These are phyloP conservation scores for Oxystoma pomonae DNA, from an alignment of 2,888 invertebrate species.

Conservation along the genomic window DNA sequence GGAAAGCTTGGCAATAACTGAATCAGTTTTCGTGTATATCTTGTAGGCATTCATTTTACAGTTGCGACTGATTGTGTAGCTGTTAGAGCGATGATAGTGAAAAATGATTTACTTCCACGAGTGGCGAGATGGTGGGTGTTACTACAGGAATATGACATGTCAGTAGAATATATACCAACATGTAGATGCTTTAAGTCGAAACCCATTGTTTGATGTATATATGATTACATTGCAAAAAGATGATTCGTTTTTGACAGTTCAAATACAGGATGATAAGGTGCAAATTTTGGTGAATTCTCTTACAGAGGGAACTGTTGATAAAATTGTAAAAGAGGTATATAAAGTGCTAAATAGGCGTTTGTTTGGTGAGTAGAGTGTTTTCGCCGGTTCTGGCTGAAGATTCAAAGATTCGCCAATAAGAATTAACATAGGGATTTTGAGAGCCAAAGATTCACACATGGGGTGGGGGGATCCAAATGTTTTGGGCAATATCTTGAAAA, in stretches of 20 bases:
- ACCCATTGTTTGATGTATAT: constrained; percentile 5
- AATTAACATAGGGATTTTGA: too few species aligned
- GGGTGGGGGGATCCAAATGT: too few species aligned
- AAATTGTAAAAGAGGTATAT: too few species aligned
- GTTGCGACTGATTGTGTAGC: constrained; percentile 28
- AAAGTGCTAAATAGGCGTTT: too few species aligned
- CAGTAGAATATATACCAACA: constrained; percentile 20
- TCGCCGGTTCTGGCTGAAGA: too few species aligned
- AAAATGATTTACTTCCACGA: constrained; percentile 27
- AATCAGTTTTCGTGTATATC: constrained; percentile 24
- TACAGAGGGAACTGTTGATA: too few species aligned
- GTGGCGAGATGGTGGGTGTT: constrained; percentile 27
- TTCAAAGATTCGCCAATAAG: too few species aligned
- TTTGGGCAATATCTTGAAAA: too few species aligned
- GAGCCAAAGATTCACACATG: too few species aligned
- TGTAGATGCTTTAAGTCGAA: constrained; percentile 21
- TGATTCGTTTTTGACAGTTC: too few species aligned
- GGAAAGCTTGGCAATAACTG: too few species aligned
- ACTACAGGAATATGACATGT: constrained; percentile 27
- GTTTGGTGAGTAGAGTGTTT: too few species aligned
- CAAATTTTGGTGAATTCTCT: constrained; percentile 1
- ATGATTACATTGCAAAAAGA: background rate
- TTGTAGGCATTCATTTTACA: constrained; percentile 24
- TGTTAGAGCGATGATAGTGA: constrained; percentile 22
- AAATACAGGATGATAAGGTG: background rate